Evolutionary conservation across 1,140 invertebrate genomes (phyloP), one percentile per base, ranked within the genome.

Genomic region (Carcinoscorpius rotundicauda): DNA sequence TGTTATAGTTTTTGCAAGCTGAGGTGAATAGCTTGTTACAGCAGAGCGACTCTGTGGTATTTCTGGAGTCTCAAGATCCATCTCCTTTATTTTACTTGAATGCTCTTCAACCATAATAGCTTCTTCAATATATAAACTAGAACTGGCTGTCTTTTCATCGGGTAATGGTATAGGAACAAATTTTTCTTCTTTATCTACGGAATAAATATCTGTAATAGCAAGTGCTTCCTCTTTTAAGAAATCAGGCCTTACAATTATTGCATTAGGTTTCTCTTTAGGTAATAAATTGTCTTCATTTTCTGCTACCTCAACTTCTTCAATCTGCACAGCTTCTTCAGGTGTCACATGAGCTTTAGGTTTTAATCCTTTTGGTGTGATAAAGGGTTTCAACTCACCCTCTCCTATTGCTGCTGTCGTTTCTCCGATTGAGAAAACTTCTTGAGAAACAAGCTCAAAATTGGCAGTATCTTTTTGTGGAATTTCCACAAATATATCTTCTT

Each of bases 171-270:
- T 29, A 29, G 29, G 76, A 52, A 78, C 71, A 9, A 70, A 68
- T 8, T 86, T 74, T 60, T 80, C 73, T 3, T 73, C 71, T 76
- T 86, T 84, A 60, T 82, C 82, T 53, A 83, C 78, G 71, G 86
- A 81, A 76, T 85, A 81, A 29, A 81, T 74, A 57, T 84, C 68
- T 60, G 81, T 77, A 5, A 87, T 71, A 66, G 84, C 81, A 51
- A 78, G 76, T 62, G 75, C 73, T 63, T 81, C 76, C 3, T 81
- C 78, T 74, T 59, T 76, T 73, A 57, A 78, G 69, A 69, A 11
- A 29, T 62, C 6, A 9, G 65, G 55, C 49, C 48, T 51, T 51
- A 62, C 49, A 49, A 49, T 50, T 11, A 55, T 51, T 52, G 11
- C 58, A 29, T 29, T 29, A 29, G 29, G 29, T 2, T 29, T 29